Evolutionary conservation across 2,797 vertebrate genomes (phyloP), one percentile per base, ranked within the genome.

Genomic region (Sebastes wilsoni): DNA sequence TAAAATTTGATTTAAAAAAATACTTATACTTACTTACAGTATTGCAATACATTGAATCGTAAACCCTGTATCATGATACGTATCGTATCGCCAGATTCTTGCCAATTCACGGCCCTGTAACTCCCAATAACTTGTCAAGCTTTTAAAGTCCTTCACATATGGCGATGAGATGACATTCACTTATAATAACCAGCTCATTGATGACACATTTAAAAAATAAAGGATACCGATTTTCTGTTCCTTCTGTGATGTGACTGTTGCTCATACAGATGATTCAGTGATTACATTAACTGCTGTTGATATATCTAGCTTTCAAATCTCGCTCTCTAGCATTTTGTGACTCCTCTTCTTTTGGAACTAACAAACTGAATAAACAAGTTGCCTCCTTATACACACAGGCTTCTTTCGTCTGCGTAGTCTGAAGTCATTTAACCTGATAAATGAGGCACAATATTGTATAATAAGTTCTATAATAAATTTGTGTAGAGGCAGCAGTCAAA

Each of bases 51-150:
- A 46, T 46, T 46, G 42, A 46, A 46, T 46, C 16, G 14, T 46
- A 46, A 46, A 0, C 42, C 42, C 36, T 38, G 13, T 42, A 42
- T 1, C 38, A 1, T 42, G 38, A 42, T 42, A 42, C 6, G 5
- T 7, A 42, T 16, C 14, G 6, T 42, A 0, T 42, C 6, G 1
- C 38, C 14, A 46, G 42, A 0, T 46, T 46, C 42, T 46, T 46
- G 42, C 42, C 42, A 46, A 46, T 18, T 0, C 16, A 18, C 3
- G 3, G 16, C 16, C 14, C 1, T 46, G 0, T 18, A 7, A 46
- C 0, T 46, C 42, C 42, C 42, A 46, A 46, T 46, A 46, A 46
- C 42, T 32, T 38, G 10, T 30, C 23, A 34, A 7, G 6, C 10
- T 70, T 25, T 30, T 27, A 13, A n/a, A 54, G 8, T 55, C 8